These are phyloP conservation scores for Chrysemys picta DNA, from an alignment of 2,113 vertebrate species.

Conservation along the genomic window DNA sequence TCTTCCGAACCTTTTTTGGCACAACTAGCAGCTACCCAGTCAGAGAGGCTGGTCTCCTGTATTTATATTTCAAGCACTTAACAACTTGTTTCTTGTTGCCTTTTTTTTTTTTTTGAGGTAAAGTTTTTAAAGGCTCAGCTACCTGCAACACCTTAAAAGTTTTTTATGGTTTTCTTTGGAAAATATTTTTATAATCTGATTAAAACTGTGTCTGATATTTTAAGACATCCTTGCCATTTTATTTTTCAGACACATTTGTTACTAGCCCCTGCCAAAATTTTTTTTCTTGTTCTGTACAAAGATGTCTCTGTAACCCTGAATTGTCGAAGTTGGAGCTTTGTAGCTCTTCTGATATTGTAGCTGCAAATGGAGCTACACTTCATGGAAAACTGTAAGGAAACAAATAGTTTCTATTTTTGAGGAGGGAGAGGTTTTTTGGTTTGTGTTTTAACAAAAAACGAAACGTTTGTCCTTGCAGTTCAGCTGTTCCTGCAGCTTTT, in stretches of 20 bases:
- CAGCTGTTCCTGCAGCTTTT: not conserved
- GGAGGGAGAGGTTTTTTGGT: not conserved
- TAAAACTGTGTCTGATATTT: not conserved
- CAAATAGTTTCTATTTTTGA: not conserved
- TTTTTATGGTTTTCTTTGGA: not conserved
- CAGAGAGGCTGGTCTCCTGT: not conserved
- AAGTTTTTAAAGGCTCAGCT: not conserved
- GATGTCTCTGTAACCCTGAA: not conserved
- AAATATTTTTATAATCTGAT: not conserved
- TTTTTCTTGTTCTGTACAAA: not conserved
- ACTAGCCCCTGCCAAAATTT: not conserved
- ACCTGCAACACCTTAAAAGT: not conserved
- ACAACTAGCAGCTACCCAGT: not conserved
- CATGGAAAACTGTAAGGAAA: not conserved
- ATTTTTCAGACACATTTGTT: not conserved
- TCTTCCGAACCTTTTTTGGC: not conserved
- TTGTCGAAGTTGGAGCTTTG: not conserved
- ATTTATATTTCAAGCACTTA: not conserved
- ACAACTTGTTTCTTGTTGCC: not conserved
- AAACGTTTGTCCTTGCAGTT: not conserved
- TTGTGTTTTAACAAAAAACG: not conserved
- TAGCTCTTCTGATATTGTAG: not conserved
- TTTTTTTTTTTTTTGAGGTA: not conserved
- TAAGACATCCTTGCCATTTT: not conserved
- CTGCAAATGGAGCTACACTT: not conserved